Evolutionary conservation across 2,797 vertebrate species (phyloP), one percentile per base, ranked within the genome.

Genomic region (Aphelocoma californica): DNA sequence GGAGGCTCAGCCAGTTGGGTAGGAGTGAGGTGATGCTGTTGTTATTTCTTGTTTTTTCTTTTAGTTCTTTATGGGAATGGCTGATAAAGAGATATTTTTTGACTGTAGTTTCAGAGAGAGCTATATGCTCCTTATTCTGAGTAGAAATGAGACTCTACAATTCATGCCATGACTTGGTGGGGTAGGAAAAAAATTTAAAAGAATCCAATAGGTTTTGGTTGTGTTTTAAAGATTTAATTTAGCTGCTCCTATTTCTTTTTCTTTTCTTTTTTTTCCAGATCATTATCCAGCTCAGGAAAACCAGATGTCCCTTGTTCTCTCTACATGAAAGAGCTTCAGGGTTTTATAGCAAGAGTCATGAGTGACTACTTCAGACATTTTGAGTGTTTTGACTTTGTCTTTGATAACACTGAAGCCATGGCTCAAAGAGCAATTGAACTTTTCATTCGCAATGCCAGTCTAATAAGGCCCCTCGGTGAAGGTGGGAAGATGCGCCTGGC

Each of bases 241-340:
- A 91, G 36, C 80, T 89, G 38, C n/a, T 28, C 42, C 24, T 34
- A 10, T 81, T 92, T 87, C 44, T 75, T 86, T 56, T 77, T 80
- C 18, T 71, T 70, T 53, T 44, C 18, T 89, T 57, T 94, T 92
- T 93, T 93, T 84, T 29, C 12, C 97, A 99, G 99, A 77, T 97
- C 98, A 26, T 96, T 99, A 89, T 97, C 98, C 45, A 96, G 93
- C 84, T 95, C 98, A 11, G 98, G 98, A 64, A 98, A 98, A 67
- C 98, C 98, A 1, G 99, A 99, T 31, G 98, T 99, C 28, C 99
- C 99, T 12, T 99, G 99, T 97, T 99, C 99, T 47, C 98, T 99
- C 19, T 99, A 99, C 97, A 99, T 99, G 99, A 99, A 98, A 97
- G 99, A 99, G 97, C 98, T 99, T 45, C 99, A 99, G 91, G 99